A percentile compares a stretch with the other conserved stretches of the same genome.
Evolutionary conservation across 2,797 vertebrate species (phyloP).

Genomic region (Lagocephalus sceleratus): DNA sequence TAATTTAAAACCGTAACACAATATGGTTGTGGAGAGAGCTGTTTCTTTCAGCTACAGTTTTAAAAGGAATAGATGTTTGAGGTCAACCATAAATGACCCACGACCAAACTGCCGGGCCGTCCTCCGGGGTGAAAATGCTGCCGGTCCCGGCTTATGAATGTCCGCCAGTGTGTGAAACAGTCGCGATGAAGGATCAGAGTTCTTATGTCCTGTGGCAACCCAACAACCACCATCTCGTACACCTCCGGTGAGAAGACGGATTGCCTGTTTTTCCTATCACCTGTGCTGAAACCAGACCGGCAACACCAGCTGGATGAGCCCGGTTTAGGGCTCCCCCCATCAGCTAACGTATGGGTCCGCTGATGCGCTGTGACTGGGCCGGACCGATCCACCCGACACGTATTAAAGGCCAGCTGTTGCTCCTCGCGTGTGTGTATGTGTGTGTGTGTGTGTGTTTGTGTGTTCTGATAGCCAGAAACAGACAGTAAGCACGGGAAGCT

Average conservation of each 20-base stretch:
- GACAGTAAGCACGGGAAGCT: slow-evolving; percentile 54
- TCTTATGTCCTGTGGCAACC: slow-evolving; percentile 61
- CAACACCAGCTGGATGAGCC: slow-evolving; percentile 65
- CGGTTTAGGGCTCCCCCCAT: slow-evolving; percentile 64
- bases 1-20: no score
- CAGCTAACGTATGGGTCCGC: slow-evolving; percentile 73
- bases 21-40: no score
- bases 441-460: slow-evolving; percentile 5
- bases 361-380: slow-evolving; percentile 76
- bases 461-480: slow-evolving; percentile 49
- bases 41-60: no score
- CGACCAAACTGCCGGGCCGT: no score
- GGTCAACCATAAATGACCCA: no score
- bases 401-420: slow-evolving; percentile 68
- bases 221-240: neutral
- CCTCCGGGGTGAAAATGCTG: slow-evolving; percentile 18
- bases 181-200: slow-evolving; percentile 57
- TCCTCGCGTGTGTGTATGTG: slow-evolving; percentile 66
- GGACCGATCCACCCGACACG: slow-evolving; percentile 63
- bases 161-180: slow-evolving; percentile 46
- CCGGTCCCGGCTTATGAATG: slow-evolving; percentile 52
- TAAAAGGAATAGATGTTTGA: no score
- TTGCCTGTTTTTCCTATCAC: slow-evolving; percentile 63
- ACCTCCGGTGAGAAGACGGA: slow-evolving; percentile 54
- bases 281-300: slow-evolving; percentile 48